Base-by-base conservation (phyloP, 2,797 vertebrate species). In the Thripadectes ignobilis region DNA sequence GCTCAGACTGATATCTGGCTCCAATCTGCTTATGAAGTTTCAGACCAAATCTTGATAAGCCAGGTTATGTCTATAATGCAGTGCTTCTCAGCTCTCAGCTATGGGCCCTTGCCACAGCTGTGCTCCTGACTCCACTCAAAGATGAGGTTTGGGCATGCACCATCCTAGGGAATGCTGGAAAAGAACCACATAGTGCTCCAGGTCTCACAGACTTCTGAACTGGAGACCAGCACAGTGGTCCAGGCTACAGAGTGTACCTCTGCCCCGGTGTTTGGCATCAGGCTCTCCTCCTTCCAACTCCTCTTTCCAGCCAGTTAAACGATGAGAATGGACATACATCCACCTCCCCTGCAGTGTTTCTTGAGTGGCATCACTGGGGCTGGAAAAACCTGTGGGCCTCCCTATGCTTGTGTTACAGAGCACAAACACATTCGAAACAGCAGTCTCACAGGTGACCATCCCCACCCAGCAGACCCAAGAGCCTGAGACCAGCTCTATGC, bases 1-100 rank as follows among this genome's bases (percentile, higher is more conserved):
- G 96, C 89, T 96, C 80, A 88, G 89, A n/a, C 30, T 76, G 88
- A 45, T 96, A 93, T 94, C 96, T 95, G 91, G 85, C 96, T 96
- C 96, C 95, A 94, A 96, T 96, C 93, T 95, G 85, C 93, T 90
- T 93, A 61, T 0, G 2, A 68, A 86, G 34, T 34, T 91, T 95
- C 80, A 92, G 94, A 96, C 74, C 91, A 95, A 67, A 95, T 97
- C 94, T 95, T 94, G 96, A 96, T 95, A 96, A 96, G 49, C 39
- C 29, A 10, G 80, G 76, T 90, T 94, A 55, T 92, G 90, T 95
- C 96, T 96, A 6, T 38, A 80, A 49, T 9, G 6, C 46, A 19
- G 79, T 1, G 54, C 58, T 85, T 77, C 88, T 95, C 93, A 93
- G 79, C 89, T 93, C 87, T 95, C 68, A 94, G 85, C 82, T 88